Conservation (phyloP, 2,113 vertebrate species). For the Colius striatus region DNA sequence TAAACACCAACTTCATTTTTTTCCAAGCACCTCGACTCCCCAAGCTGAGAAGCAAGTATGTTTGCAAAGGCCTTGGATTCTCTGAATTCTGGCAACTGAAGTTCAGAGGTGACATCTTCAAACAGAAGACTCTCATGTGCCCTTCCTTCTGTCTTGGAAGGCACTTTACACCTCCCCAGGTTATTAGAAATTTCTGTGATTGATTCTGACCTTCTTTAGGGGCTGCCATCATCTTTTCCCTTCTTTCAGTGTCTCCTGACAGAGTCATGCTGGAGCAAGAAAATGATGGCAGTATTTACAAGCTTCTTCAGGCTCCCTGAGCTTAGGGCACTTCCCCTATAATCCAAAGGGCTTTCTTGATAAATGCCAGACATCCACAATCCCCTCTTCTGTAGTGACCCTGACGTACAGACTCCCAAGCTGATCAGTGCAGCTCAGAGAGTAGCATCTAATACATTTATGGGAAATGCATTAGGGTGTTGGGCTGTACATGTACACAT, state of each 20-base stretch:
- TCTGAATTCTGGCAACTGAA: slow-evolving; percentile 44
- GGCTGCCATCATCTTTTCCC: not conserved
- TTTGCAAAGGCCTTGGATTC: slow-evolving; percentile 38
- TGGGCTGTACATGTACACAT: fast-evolving
- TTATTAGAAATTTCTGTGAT: not conserved
- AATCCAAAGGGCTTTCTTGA: not conserved
- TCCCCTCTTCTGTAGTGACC: not conserved
- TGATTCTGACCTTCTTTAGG: not conserved
- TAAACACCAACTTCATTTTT: not conserved
- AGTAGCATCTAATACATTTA: not conserved
- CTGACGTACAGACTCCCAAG: fast-evolving
- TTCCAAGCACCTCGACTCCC: not conserved
- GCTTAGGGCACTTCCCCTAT: not conserved
- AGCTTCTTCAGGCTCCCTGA: not conserved
- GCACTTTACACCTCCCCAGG: not conserved
- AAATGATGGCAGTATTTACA: not conserved
- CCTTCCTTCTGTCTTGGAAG: not conserved
- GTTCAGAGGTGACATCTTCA: slow-evolving; percentile 41
- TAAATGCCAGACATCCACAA: not conserved
- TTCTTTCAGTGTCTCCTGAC: not conserved
- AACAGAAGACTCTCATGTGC: not conserved
- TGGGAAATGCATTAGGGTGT: not conserved
- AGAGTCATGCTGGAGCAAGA: not conserved
- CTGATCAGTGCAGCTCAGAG: not conserved
- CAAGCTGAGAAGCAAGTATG: not conserved